Conservation (phyloP, 2,888 invertebrate genomes). For the Drosophila anomelani region DNA sequence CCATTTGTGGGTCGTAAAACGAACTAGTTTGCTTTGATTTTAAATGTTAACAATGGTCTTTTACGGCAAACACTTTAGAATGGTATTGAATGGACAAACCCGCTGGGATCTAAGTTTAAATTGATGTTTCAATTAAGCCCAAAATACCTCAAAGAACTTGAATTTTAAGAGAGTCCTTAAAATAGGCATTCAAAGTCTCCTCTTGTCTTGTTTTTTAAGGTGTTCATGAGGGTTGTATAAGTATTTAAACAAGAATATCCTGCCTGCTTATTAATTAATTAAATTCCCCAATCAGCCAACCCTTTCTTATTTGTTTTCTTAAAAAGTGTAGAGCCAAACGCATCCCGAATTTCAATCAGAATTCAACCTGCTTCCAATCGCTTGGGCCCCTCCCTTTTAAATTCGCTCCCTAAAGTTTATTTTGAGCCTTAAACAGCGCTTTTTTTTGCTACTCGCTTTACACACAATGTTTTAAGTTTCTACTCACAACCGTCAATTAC, state of each 20-base stretch:
- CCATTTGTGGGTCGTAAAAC: conserved; percentile 57
- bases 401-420: conserved; percentile 1
- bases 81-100: conserved; percentile 5
- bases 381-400: neutral
- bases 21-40: conserved; percentile 54
- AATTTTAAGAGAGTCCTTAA: neutral
- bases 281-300: neutral
- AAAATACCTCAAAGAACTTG: neutral
- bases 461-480: conserved; percentile 24
- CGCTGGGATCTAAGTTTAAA: conserved; percentile 5
- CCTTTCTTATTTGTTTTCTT: neutral
- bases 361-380: neutral
- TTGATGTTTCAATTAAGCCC: conserved; percentile 28
- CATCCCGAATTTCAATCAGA: conserved; percentile 7
- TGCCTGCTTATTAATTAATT: conserved; percentile 4
- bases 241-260: neutral
- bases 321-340: neutral
- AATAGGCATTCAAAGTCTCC: neutral
- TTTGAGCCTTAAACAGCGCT: neutral
- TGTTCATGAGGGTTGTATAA: neutral
- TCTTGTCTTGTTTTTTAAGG: neutral
- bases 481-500: conserved; percentile 48
- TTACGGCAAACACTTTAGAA: conserved; percentile 31
- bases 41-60: conserved; percentile 53
- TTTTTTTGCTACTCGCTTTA: conserved; percentile 27